phyloP scores from a whole-genome alignment of 2,797 vertebrate genomes.

The Gymnodraco acuticeps region DNA sequence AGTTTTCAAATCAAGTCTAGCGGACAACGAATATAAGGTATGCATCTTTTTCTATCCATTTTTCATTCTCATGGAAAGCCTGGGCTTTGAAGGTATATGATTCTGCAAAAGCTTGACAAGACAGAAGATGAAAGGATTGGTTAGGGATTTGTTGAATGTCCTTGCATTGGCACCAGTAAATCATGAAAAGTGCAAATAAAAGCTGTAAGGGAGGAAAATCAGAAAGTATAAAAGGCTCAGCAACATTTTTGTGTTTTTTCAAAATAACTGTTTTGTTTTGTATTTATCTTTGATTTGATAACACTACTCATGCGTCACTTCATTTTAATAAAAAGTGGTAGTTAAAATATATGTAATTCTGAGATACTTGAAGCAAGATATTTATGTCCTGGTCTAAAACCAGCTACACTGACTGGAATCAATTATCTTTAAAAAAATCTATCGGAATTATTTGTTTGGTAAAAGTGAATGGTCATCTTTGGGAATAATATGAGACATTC shows the following conservation, averaged over 20 bases:
- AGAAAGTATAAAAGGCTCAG: neutral
- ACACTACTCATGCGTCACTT: neutral
- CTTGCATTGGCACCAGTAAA: slow-evolving; percentile 25
- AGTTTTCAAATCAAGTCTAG: slow-evolving; percentile 21
- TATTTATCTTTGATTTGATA: neutral
- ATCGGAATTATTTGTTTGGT: neutral
- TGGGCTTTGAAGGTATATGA: neutral
- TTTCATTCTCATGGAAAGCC: neutral
- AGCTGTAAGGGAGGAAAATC: neutral
- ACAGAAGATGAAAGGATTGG: slow-evolving; percentile 32
- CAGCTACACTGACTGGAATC: neutral
- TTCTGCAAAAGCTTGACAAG: slow-evolving; percentile 14
- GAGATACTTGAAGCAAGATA: slow-evolving; percentile 26
- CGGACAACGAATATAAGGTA: slow-evolving; percentile 61
- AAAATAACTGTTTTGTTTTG: neutral
- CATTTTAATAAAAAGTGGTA: too few relatives aligned
- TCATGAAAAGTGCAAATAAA: slow-evolving; percentile 5
- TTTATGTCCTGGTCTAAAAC: slow-evolving; percentile 33
- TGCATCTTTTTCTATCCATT: slow-evolving; percentile 19
- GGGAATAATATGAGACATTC: neutral
- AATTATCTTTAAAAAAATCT: neutral
- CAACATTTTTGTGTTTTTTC: slow-evolving; percentile 2
- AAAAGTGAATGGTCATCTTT: neutral
- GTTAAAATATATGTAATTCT: neutral
- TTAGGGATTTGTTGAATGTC: neutral